Evolutionary conservation across 2,888 invertebrate genomes (phyloP).

Genomic region (Hypomecis punctinalis): DNA sequence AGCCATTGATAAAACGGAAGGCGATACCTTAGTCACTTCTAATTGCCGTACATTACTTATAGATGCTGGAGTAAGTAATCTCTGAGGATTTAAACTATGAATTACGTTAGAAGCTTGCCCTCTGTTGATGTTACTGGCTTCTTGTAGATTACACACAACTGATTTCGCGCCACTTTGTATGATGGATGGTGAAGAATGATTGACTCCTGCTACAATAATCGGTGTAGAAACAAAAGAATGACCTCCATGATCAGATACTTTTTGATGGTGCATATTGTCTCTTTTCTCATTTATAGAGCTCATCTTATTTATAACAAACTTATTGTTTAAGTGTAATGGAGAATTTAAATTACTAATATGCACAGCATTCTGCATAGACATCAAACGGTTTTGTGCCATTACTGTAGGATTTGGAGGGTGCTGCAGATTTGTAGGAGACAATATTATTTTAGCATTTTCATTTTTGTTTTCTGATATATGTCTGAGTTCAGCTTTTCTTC

Average conservation of each 20-base stretch:
- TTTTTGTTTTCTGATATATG: slow-evolving; percentile 56
- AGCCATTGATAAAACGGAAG: slow-evolving; percentile 74
- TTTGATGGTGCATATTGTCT: slow-evolving; percentile 60
- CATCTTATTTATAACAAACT: slow-evolving; percentile 70
- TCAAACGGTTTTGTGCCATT: slow-evolving; percentile 77
- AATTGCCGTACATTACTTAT: slow-evolving; percentile 68
- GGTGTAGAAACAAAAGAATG: slow-evolving; percentile 64
- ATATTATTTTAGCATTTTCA: slow-evolving; percentile 74
- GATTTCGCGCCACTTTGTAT: slow-evolving; percentile 71
- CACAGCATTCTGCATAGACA: slow-evolving; percentile 75
- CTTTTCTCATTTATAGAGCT: slow-evolving; percentile 68
- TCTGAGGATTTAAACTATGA: slow-evolving; percentile 70
- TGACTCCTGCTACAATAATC: slow-evolving; percentile 69
- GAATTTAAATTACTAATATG: slow-evolving; percentile 70
- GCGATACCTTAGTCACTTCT: slow-evolving; percentile 66
- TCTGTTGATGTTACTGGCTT: slow-evolving; percentile 60
- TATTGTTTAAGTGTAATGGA: slow-evolving; percentile 67
- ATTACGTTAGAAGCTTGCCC: slow-evolving; percentile 71
- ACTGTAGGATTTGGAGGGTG: slow-evolving; percentile 71
- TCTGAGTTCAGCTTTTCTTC: slow-evolving; percentile 65
- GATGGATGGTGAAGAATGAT: slow-evolving; percentile 63
- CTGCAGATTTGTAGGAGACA: slow-evolving; percentile 71
- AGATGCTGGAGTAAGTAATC: slow-evolving; percentile 65
- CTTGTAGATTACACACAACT: slow-evolving; percentile 64
- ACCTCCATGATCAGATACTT: slow-evolving; percentile 62